Conservation (phyloP, 2,888 invertebrate species). For the Entomobrya multifasciata region DNA sequence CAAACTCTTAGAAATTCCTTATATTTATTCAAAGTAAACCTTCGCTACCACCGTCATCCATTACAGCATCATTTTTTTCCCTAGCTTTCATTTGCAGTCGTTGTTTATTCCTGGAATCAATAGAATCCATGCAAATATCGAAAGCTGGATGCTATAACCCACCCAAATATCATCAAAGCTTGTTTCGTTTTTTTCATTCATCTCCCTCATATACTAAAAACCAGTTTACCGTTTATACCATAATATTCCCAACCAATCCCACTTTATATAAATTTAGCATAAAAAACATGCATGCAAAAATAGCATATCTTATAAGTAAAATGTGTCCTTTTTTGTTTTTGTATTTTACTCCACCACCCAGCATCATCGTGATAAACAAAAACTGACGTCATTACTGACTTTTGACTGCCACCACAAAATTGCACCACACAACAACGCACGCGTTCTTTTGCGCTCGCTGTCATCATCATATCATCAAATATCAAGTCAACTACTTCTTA, state of each 20-base stretch:
- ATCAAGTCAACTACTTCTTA: too few species aligned
- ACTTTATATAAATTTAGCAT: background rate
- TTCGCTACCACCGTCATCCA: too few species aligned
- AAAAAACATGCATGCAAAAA: background rate
- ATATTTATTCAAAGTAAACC: background rate
- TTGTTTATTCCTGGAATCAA: background rate
- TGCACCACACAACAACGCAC: background rate
- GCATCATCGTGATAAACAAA: slow-evolving; percentile 12
- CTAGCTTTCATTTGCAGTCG: background rate
- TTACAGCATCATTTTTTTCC: background rate
- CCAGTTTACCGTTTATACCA: slow-evolving; percentile 31
- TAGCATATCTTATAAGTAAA: too few species aligned
- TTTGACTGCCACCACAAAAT: slow-evolving; percentile 16
- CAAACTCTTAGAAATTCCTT: background rate
- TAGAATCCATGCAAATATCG: background rate
- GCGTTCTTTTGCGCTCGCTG: background rate
- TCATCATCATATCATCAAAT: too few species aligned
- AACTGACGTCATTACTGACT: slow-evolving; percentile 30
- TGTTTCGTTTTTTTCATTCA: background rate
- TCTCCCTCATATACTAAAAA: too few species aligned
- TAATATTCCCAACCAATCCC: background rate
- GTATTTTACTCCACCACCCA: background rate
- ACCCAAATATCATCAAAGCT: background rate
- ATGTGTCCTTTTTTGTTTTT: too few species aligned
- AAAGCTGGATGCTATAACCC: background rate